Evolutionary conservation across 2,113 vertebrate genomes (phyloP), one percentile per base, ranked within the genome.

Genomic region (Planiliza haematocheilus): DNA sequence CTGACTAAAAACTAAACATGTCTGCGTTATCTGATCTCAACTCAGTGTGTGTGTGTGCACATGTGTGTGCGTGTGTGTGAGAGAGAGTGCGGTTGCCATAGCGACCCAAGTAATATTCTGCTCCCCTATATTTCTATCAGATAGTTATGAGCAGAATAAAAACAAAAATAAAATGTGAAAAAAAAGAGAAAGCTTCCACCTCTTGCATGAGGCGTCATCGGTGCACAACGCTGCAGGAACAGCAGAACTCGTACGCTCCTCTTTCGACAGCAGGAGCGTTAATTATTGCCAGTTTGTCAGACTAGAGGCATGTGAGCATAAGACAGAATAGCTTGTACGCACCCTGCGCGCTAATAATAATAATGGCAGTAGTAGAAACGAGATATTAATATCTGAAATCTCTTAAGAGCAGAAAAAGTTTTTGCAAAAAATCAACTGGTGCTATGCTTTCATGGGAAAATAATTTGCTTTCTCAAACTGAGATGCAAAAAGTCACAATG

Each of bases 211-310:
- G 52, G 18, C 7, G 2, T 46, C 46, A 68, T 4, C 34, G 69
- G 51, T 30, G 24, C 5, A 2, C 24, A 30, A 30, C 24, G 24
- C 24, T 30, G 24, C 24, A 3, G 3, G 3, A 30, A 30, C 24
- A 30, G 24, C 24, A 30, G 5, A 5, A 30, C 24, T 30, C 24
- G 53, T 53, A 89, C 83, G 84, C 83, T 87, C 79, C 60, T 37
- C 71, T 64, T 42, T 78, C 70, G 77, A 48, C 14, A 55, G 64
- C n/a, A 51, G 37, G 64, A 84, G 73, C 61, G 10, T 56, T 51
- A n/a, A 61, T 89, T 91, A 88, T 90, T 89, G 88, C 86, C 71
- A 3, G 41, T 70, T 57, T 60, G 39, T 69, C 17, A 41, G 43
- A 77, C 50, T 46, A 42, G 21, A 66, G 13, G 17, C 11, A 8